A percentile compares a stretch with the other conserved stretches of the same genome.
Evolutionary conservation across 2,888 invertebrate genomes (phyloP).

Genomic region (Chaitophorus viminalis): DNA sequence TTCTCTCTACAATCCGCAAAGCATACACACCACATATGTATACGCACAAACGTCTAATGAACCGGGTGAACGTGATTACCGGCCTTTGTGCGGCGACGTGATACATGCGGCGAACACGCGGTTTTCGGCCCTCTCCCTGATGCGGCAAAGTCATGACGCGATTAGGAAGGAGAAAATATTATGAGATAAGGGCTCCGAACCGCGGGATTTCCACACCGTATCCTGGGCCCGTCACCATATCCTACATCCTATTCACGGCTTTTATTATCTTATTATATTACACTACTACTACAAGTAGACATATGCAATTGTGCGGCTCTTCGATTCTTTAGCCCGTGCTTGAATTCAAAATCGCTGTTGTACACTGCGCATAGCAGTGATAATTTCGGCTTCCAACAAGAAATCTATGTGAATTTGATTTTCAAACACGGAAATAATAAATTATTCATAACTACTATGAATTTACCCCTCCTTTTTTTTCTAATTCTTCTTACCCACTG

Average conservation of each 20-base stretch:
- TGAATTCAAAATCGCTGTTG: background rate
- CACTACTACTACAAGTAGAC: too few relatives aligned
- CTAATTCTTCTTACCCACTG: background rate
- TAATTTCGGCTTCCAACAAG: background rate
- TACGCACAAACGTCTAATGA: slow-evolving; percentile 43
- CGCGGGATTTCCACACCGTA: background rate
- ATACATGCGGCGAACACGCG: background rate
- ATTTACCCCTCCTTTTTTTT: background rate
- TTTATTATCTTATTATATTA: too few relatives aligned
- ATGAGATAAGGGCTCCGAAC: slow-evolving; percentile 8
- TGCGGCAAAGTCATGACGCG: slow-evolving; percentile 11
- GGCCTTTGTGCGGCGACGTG: slow-evolving; percentile 35
- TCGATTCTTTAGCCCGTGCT: background rate
- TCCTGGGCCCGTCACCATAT: too few relatives aligned
- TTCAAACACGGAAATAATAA: background rate
- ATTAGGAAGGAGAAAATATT: slow-evolving; percentile 21
- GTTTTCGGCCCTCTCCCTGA: background rate
- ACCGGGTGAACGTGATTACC: slow-evolving; percentile 58
- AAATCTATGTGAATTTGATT: background rate
- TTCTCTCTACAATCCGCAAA: background rate
- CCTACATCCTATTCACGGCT: rapidly evolving
- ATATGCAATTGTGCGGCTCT: too few relatives aligned
- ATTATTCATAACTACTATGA: background rate
- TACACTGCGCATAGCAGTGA: background rate
- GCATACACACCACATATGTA: background rate